These are phyloP conservation scores for Bellardia bayeri DNA, from an alignment of 2,888 invertebrate genomes.

Conservation along the genomic window DNA sequence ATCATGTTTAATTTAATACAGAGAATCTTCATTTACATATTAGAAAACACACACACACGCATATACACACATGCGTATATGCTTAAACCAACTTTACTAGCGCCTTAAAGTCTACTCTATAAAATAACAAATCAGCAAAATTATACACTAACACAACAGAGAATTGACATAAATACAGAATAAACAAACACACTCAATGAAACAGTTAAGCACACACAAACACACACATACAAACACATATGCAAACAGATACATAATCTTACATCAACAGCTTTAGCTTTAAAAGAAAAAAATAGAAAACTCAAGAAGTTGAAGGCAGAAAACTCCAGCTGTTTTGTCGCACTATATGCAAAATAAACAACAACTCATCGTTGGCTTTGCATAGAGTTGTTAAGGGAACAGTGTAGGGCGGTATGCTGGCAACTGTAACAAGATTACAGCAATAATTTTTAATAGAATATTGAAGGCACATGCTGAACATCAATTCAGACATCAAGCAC, in stretches of 20 bases:
- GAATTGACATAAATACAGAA: conserved; percentile 59
- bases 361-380: background rate
- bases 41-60: background rate
- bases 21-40: conserved; percentile 15
- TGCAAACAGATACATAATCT: background rate
- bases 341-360: conserved; percentile 48
- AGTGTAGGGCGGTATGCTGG: background rate
- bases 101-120: conserved; percentile 64
- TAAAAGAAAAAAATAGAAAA: conserved; percentile 23
- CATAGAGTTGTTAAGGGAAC: background rate
- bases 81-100: conserved; percentile 11
- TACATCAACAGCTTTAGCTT: conserved; percentile 25
- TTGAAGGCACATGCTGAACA: conserved; percentile 71
- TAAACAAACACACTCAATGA: background rate
- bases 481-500: conserved; percentile 39
- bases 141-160: conserved; percentile 49
- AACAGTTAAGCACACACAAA: background rate
- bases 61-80: background rate
- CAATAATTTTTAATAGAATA: conserved; percentile 67
- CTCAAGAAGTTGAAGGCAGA: background rate
- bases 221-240: background rate
- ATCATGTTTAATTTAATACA: conserved; percentile 48
- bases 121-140: conserved; percentile 68
- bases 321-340: conserved; percentile 67
- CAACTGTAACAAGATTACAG: conserved; percentile 67